Percentiles rank a stretch among this genome's conserved stretches.
These are phyloP conservation scores for Plagiodera versicolora DNA, from an alignment of 2,888 invertebrate genomes.

Conservation along the genomic window DNA sequence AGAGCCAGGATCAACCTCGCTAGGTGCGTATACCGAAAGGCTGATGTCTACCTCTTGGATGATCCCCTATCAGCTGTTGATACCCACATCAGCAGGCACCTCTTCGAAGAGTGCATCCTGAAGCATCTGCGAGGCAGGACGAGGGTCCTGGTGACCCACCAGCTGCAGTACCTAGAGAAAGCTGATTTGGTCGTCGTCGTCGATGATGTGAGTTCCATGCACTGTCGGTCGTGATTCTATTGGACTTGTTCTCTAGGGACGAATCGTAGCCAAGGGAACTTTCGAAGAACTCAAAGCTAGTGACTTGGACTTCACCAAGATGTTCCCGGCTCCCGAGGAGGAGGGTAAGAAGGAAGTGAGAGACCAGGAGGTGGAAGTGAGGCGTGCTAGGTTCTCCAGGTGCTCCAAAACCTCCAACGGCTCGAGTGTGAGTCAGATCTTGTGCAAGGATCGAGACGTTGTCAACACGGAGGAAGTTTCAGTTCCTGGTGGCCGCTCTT, in stretches of 20 bases:
- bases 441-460: too few species aligned
- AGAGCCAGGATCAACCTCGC: slow-evolving; percentile 78
- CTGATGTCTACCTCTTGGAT: slow-evolving; percentile 76
- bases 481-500: slow-evolving; percentile 24
- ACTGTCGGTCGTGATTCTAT: background rate
- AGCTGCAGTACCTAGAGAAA: slow-evolving; percentile 64
- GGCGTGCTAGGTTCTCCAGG: background rate
- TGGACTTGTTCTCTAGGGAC: slow-evolving; percentile 56
- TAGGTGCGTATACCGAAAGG: slow-evolving; percentile 74
- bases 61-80: slow-evolving; percentile 83
- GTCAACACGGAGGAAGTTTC: slow-evolving; percentile 20
- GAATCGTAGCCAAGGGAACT: slow-evolving; percentile 1
- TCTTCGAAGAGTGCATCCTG: slow-evolving; percentile 74
- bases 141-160: slow-evolving; percentile 71
- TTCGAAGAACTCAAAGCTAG: slow-evolving; percentile 3
- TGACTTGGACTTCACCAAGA: background rate
- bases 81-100: slow-evolving; percentile 71
- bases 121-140: slow-evolving; percentile 61
- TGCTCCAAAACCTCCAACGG: background rate
- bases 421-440: background rate
- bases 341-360: background rate
- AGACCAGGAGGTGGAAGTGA: background rate
- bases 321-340: background rate
- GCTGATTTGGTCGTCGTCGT: slow-evolving; percentile 61
- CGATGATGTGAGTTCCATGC: slow-evolving; percentile 57